These are phyloP conservation scores for Prionailurus viverrinus DNA, from an alignment of 2,113 vertebrate species.

Conservation along the genomic window DNA sequence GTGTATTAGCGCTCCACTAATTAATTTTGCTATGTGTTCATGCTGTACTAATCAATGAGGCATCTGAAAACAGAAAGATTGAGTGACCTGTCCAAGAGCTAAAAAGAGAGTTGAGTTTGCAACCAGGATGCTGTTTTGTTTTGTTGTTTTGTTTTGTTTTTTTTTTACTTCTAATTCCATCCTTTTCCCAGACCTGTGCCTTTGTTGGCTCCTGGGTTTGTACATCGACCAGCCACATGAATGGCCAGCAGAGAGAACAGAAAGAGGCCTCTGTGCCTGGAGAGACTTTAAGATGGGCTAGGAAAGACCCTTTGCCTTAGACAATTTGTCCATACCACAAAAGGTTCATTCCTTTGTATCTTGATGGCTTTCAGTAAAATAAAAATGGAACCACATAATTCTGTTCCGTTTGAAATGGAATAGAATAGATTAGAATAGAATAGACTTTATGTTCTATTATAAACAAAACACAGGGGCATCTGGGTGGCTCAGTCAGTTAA, in stretches of 20 bases:
- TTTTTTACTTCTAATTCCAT: not conserved
- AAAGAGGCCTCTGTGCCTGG: not conserved
- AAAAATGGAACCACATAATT: not conserved
- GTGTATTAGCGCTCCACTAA: not conserved
- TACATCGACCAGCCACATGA: not conserved
- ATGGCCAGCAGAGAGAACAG: not conserved
- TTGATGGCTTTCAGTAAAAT: not conserved
- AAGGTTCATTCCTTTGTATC: not conserved
- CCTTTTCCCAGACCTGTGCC: not conserved
- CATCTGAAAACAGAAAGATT: not conserved
- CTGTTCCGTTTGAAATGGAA: not conserved
- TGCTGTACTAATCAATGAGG: not conserved
- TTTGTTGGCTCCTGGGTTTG: not conserved
- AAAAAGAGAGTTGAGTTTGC: not conserved
- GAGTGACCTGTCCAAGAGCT: not conserved
- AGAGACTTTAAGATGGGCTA: not conserved
- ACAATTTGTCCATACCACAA: not conserved
- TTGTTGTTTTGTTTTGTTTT: no score
- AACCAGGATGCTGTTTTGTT: not conserved
- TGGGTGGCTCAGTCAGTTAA: no score
- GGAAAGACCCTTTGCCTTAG: not conserved
- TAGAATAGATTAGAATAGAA: not conserved
- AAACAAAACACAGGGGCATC: not conserved
- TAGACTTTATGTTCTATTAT: not conserved
- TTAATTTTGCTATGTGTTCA: not conserved